These are phyloP conservation scores for Copidosoma floridanum DNA, from an alignment of 1,140 invertebrate genomes.

Conservation along the genomic window DNA sequence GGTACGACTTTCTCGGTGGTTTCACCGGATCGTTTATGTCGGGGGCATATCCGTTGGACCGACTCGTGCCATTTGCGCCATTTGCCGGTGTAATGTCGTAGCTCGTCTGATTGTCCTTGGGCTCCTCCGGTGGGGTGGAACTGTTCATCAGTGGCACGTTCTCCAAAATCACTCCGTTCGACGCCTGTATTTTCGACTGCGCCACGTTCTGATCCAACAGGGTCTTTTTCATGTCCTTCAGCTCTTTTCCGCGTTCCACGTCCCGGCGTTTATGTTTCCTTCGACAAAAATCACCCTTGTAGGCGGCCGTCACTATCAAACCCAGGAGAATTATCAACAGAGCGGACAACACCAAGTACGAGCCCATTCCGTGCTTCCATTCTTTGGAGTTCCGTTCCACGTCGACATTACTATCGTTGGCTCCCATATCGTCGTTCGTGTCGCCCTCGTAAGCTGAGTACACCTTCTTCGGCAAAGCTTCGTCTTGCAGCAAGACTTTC, in stretches of 20 bases:
- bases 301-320: conserved; percentile 49
- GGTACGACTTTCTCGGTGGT: conserved; percentile 42
- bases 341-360: conserved; percentile 46
- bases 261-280: conserved; percentile 45
- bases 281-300: conserved; percentile 50
- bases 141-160: conserved; percentile 44
- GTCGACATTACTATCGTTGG: too few species aligned
- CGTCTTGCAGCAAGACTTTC: not conserved
- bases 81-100: conserved; percentile 6
- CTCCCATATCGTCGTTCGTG: conserved; percentile 19
- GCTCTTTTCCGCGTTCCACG: conserved; percentile 49
- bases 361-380: conserved; percentile 50
- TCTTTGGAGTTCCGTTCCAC: too few species aligned
- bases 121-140: conserved; percentile 25
- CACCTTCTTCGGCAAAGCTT: not conserved
- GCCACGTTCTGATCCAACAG: conserved; percentile 40
- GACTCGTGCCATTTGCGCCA: not conserved
- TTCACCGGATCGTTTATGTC: conserved; percentile 44
- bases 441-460: not conserved
- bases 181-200: conserved; percentile 40
- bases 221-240: conserved; percentile 51
- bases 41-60: not conserved
- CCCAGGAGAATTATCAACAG: conserved; percentile 42
- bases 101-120: conserved; percentile 23
- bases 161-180: conserved; percentile 46